Evolutionary conservation across 1,140 invertebrate species (phyloP).

Genomic region (Schmidtea mediterranea): DNA sequence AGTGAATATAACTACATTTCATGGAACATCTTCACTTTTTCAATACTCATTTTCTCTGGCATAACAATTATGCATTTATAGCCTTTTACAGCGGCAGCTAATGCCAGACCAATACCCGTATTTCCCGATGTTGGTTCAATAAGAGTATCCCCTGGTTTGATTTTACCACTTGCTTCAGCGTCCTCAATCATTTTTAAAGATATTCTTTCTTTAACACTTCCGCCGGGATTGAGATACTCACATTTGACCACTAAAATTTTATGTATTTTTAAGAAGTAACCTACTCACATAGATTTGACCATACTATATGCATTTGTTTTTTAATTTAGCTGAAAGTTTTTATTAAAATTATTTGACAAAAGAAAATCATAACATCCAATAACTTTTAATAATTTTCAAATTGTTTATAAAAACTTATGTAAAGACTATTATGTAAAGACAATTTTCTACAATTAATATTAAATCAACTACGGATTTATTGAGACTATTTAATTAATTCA

Average conservation of each 20-base stretch:
- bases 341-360: conserved; percentile 8
- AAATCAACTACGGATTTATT: too few species aligned
- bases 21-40: conserved; percentile 65
- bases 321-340: conserved; percentile 5
- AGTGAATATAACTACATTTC: neutral
- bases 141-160: conserved; percentile 63
- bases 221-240: conserved; percentile 87
- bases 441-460: too few species aligned
- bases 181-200: conserved; percentile 73
- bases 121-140: conserved; percentile 72
- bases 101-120: conserved; percentile 56
- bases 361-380: too few species aligned
- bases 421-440: too few species aligned
- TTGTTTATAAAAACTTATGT: too few species aligned
- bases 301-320: too few species aligned
- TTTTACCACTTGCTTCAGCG: conserved; percentile 52
- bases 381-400: too few species aligned
- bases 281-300: neutral
- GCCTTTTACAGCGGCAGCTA: conserved; percentile 72
- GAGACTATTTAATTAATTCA: too few species aligned
- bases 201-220: conserved; percentile 88
- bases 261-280: conserved; percentile 4
- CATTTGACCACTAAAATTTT: conserved; percentile 78
- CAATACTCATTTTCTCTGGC: conserved; percentile 93
- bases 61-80: conserved; percentile 91